These are phyloP conservation scores for Campaea margaritaria DNA, from an alignment of 2,888 invertebrate genomes.

Conservation along the genomic window DNA sequence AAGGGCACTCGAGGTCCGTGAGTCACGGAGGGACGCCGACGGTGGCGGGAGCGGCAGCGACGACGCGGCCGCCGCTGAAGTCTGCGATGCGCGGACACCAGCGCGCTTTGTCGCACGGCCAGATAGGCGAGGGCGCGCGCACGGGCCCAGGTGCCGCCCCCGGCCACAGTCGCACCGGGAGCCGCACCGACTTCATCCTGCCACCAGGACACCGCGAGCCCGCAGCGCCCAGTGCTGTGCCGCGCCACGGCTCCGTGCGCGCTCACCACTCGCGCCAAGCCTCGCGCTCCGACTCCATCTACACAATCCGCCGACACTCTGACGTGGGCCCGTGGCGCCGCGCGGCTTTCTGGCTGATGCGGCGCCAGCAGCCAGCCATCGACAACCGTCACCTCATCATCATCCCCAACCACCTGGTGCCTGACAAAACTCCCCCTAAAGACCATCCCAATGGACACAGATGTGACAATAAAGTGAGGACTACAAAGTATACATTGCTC, in stretches of 20 bases:
- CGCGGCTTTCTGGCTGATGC: slow-evolving; percentile 86
- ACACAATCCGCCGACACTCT: slow-evolving; percentile 91
- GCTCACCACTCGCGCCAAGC: slow-evolving; percentile 93
- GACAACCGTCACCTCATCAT: slow-evolving; percentile 90
- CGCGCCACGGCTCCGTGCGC: slow-evolving; percentile 78
- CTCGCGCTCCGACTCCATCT: slow-evolving; percentile 95
- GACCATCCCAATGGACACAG: slow-evolving; percentile 94
- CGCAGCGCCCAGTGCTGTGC: slow-evolving; percentile 70
- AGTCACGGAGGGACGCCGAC: slow-evolving; percentile 91
- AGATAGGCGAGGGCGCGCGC: slow-evolving; percentile 88
- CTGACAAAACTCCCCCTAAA: slow-evolving; percentile 91
- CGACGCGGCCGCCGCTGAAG: slow-evolving; percentile 90
- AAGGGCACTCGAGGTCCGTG: slow-evolving; percentile 92
- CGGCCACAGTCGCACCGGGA: slow-evolving; percentile 92
- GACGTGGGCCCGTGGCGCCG: slow-evolving; percentile 90
- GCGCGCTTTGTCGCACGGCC: slow-evolving; percentile 94
- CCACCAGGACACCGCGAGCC: slow-evolving; percentile 94
- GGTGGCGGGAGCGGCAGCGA: slow-evolving; percentile 72
- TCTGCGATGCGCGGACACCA: slow-evolving; percentile 91
- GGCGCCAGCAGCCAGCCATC: slow-evolving; percentile 86
- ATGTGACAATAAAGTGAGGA: slow-evolving; percentile 94
- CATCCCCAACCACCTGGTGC: slow-evolving; percentile 94
- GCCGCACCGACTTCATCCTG: slow-evolving; percentile 95
- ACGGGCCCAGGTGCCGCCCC: slow-evolving; percentile 64
- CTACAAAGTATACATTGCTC: slow-evolving; percentile 97